Evolutionary conservation across 2,113 vertebrate species (phyloP).

Genomic region (Gallinago undulata): DNA sequence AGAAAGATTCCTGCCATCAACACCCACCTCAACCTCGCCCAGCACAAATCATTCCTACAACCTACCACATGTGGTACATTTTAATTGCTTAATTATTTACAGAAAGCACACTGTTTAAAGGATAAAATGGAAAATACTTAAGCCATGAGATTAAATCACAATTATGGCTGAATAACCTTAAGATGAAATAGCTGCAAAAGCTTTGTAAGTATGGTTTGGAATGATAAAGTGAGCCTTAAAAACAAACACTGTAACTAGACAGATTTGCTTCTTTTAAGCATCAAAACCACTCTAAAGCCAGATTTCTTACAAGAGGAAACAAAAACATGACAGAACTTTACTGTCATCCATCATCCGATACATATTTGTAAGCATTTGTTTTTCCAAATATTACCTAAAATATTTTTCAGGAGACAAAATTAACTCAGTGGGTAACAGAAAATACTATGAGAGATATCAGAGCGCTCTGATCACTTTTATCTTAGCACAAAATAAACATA

Average conservation of each 20-base stretch:
- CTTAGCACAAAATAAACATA: too few species aligned
- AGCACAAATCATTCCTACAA: neutral
- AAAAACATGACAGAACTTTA: neutral
- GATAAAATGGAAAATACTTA: neutral
- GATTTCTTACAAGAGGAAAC: neutral
- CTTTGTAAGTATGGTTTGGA: neutral
- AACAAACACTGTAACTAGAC: neutral
- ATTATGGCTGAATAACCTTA: neutral
- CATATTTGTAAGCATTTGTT: neutral
- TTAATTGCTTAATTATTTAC: neutral
- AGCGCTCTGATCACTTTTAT: neutral
- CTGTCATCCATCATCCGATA: neutral
- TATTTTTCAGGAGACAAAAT: neutral
- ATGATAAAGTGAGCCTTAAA: neutral
- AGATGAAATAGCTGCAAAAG: neutral
- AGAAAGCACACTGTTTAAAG: neutral
- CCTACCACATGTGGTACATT: rapidly evolving
- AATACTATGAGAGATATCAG: neutral
- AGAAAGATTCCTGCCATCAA: neutral
- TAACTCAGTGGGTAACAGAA: neutral
- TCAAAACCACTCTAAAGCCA: neutral
- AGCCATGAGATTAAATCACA: neutral
- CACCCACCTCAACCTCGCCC: neutral
- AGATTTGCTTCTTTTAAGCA: neutral
- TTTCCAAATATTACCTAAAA: neutral